Evolutionary conservation across 92 coral and sea anemone genomes (phyloP).

Genomic region (Metridium senile): DNA sequence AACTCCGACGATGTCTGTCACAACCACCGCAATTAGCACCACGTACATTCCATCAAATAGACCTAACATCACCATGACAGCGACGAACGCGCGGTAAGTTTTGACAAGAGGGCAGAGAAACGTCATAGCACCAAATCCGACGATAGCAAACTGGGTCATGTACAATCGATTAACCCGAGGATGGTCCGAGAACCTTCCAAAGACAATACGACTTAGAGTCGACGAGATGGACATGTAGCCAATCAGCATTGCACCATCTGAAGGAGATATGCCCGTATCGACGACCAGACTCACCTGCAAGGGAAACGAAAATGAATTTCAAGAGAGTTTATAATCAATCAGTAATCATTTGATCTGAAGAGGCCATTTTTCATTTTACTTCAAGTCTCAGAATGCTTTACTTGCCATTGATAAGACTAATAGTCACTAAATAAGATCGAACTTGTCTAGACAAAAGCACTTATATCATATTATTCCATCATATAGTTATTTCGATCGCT

Average conservation of each 20-base stretch:
- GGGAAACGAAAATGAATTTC: too few relatives aligned
- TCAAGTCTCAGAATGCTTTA: too few relatives aligned
- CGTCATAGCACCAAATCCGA: conserved; percentile 81
- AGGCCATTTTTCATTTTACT: too few relatives aligned
- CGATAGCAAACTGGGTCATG: conserved; percentile 84
- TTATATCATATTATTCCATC: too few relatives aligned
- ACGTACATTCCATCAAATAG: conserved; percentile 92
- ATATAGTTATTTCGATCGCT: too few relatives aligned
- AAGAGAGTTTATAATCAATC: too few relatives aligned
- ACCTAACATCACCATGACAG: conserved; percentile 78
- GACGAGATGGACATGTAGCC: conserved; percentile 97
- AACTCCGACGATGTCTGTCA: conserved; percentile 87
- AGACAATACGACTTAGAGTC: conserved; percentile 81
- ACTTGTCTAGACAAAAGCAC: too few relatives aligned
- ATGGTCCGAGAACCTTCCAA: conserved; percentile 93
- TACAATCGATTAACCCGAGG: conserved; percentile 90
- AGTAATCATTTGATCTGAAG: too few relatives aligned
- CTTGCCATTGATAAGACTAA: too few relatives aligned
- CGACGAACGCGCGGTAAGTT: conserved; percentile 61
- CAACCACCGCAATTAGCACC: conserved; percentile 82
- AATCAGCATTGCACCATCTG: conserved; percentile 73
- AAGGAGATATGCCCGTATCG: conserved; percentile 55
- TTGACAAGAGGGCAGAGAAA: conserved; percentile 74
- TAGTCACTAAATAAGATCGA: too few relatives aligned
- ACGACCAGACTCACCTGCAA: conserved; percentile 90